Evolutionary conservation across 2,113 vertebrate species (phyloP), one percentile per base, ranked within the genome.

Genomic region (Apus apus): DNA sequence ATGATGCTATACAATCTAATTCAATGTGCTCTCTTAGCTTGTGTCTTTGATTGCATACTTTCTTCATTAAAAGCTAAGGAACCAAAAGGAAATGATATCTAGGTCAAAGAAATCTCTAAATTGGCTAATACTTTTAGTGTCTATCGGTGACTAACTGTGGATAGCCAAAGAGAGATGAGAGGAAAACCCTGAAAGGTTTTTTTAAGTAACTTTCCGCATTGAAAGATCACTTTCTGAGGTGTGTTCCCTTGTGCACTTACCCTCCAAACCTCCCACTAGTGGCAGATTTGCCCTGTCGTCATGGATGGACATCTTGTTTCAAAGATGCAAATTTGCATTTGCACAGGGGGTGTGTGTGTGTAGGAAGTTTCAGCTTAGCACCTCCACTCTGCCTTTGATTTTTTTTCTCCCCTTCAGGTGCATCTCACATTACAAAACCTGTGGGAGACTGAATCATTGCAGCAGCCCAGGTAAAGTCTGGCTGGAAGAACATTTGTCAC

Each of bases 361-460:
- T 36, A 66, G 76, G 82, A 76, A 86, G 79, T 90, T 90, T 95
- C 82, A 92, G 46, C 48, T 48, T 70, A 90, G 70, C 65, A 30
- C 21, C 27, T 89, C n/a, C 2, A 3, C 54, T 79, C 65, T 36
- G 23, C 13, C 1, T 5, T 29, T 67, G 38, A 27, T 82, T 85
- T 30, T 34, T 38, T 45, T 46, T 19, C 32, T 68, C 2, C 34
- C 81, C 46, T 80, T 13, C 29, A 65, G 79, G 88, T 92, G 21
- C 29, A 40, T 75, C 50, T 93, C 26, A 26, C 17, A 23, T 81
- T 51, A 46, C 21, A 83, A 43, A 76, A 26, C 22, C 15, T 22
- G 32, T 34, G 43, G 8, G 68, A 95, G 65, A 57, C 6, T 30
- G 56, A 88, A 68, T 43, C 32, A 58, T 26, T 91, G 58, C 36